Evolutionary conservation across 2,888 invertebrate species (phyloP), one percentile per base, ranked within the genome.

Genomic region (Nymphalis c-album): DNA sequence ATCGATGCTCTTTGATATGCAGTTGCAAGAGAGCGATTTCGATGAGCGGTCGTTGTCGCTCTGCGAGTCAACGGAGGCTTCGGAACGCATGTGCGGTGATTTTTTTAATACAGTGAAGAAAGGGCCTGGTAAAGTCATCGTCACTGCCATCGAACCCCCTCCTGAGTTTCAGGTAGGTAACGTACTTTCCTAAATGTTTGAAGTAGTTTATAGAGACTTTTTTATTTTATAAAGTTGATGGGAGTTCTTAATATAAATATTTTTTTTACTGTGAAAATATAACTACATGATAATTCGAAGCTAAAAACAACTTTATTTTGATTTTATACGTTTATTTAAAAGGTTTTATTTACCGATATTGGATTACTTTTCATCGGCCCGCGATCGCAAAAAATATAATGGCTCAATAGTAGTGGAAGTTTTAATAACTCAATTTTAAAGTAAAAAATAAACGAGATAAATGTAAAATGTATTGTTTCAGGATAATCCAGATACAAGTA

Each of bases 31-130:
- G 85, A 97, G 96, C 85, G 97, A 97, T 85, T 96, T 95, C 79
- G 96, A 96, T 85, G 95, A 94, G 74, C 94, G 94, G 81, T 95
- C 95, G 60, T 91, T 96, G 71, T 96, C 96, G n/a, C 95, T 96
- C 82, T 94, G 95, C 77, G 96, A 96, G 86, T 96, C 96, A 16
- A 91, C 96, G 76, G 96, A 96, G 85, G 94, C 95, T 67, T 96
- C 96, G 7, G 96, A 96, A 74, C 90, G 94, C 40, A 96, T 96
- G 94, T 95, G 96, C 77, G 95, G 95, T 17, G 96, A 96, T 83
- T 95, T 96, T 86, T 96, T 96, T 81, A 96, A 96, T 82, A 96
- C 96, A 2, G 91, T 96, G 72, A 96, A 96, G 81, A 96, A 96
- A 86, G 96, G 95, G 31, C 96, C 96, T 13, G 93, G 94, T 70